Evolutionary conservation across 2,113 vertebrate species (phyloP), one percentile per base, ranked within the genome.

Genomic region (Dasyprocta punctata): DNA sequence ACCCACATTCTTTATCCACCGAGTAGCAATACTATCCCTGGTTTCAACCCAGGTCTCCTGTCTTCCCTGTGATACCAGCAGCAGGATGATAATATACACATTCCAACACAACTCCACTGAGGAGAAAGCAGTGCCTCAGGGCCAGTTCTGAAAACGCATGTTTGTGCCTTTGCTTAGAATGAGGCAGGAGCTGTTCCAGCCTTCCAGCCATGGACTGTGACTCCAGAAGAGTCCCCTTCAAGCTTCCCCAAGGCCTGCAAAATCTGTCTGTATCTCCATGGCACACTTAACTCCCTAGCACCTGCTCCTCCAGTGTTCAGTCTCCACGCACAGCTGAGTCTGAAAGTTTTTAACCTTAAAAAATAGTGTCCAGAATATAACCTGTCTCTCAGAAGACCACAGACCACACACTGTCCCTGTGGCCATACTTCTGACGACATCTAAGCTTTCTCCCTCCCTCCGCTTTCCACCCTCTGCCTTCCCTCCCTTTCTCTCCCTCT

Each of bases 381-480:
- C 24, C 41, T 71, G 60, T 60, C 44, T 69, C 61, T 54, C 49
- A 36, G 28, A 78, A 89, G 30, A 75, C 47, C 69, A 49, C 1
- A 92, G 52, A 14, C 13, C 24, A 9, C 4, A 19, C 11, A 65
- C 7, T 36, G 17, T n/a, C 30, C 61, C 86, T 77, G 9, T 9
- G 10, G n/a, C 38, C 41, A 44, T 38, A 10, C 41, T 93, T 88
- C 56, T 8, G 10, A 28, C 81, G 30, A 71, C 28, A 82, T 36
- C 12, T 41, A 28, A 24, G 4, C 17, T 60, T 13, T 26, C 28
- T 19, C 60, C 24, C 19, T 28, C 56, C 20, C 20, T 3, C n/a
- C n/a, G n/a, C n/a, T n/a, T n/a, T 14, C 3, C 2, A 12, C 14
- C 9, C 10, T 1, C 19, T 4, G 1, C 4, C 52, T 8, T 4